phyloP scores from a whole-genome alignment of 2,797 vertebrate species.

The Cichlasoma orientale region DNA sequence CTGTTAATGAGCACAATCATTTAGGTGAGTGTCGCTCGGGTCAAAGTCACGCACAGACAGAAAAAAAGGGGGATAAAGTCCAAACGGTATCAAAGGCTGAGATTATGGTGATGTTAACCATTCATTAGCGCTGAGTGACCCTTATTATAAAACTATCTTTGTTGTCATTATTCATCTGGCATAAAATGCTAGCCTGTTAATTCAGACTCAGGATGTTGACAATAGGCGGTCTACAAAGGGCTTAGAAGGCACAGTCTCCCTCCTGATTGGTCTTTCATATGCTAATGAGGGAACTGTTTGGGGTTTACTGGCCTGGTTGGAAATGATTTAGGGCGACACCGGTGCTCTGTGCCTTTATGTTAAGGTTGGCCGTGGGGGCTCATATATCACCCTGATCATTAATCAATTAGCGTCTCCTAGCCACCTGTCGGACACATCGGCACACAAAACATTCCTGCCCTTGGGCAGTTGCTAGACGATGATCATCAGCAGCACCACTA shows the following conservation, averaged over 20 bases:
- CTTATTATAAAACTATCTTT: constrained; percentile 76
- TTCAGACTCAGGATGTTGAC: constrained; percentile 67
- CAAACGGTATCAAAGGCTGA: constrained; percentile 33
- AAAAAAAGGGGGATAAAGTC: neutral
- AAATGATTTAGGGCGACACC: constrained; percentile 84
- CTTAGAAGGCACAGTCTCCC: constrained; percentile 56
- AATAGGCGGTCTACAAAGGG: constrained; percentile 66
- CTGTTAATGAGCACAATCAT: neutral
- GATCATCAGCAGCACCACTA: constrained; percentile 60
- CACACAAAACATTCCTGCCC: constrained; percentile 77
- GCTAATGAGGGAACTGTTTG: constrained; percentile 78
- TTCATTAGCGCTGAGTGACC: constrained; percentile 70
- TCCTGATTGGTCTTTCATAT: constrained; percentile 74
- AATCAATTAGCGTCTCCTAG: constrained; percentile 84
- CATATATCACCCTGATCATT: constrained; percentile 83
- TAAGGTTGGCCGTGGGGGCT: constrained; percentile 63
- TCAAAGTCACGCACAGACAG: constrained; percentile 10
- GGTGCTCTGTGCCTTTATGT: constrained; percentile 74
- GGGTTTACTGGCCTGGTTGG: constrained; percentile 81
- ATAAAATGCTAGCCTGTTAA: constrained; percentile 70
- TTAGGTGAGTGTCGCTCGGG: neutral
- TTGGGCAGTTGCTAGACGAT: constrained; percentile 77
- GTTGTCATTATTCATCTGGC: constrained; percentile 75
- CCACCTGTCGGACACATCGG: constrained; percentile 81
- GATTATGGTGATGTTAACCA: constrained; percentile 58